Base-by-base conservation (phyloP, 1,140 invertebrate genomes). In the Euura saliciscinereae region DNA sequence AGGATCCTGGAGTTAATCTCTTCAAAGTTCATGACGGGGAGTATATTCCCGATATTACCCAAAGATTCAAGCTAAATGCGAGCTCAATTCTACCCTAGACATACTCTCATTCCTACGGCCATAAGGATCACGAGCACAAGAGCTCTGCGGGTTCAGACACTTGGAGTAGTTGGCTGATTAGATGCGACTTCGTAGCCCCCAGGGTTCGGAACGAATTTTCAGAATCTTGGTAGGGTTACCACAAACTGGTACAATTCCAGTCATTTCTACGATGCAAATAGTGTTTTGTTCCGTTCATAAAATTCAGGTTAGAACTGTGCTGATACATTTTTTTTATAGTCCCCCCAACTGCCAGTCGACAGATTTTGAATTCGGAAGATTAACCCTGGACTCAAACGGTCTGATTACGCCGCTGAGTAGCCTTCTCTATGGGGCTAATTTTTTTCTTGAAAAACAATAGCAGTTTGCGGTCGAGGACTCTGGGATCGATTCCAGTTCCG, bases 361-460 rank as follows among this genome's bases (percentile, higher is more conserved):
- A 28, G 28, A 28, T 28, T 28, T 28, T 28, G 0, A 28, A 28
- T 28, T 28, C 28, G 28, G 28, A 28, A 28, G 28, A 28, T 28
- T 28, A 28, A 28, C 28, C 28, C 28, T 28, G 28, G 28, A 28
- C 28, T 28, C 1, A 28, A 28, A 28, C 28, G 28, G 28, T 28
- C 28, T 28, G 28, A 28, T 28, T 28, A 28, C 28, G 28, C 28
- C 28, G 28, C 28, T 28, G 28, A 28, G 28, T 28, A 28, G 28
- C 28, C 28, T n/a, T 59, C 51, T n/a, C 8, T 59, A 8, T 59
- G 51, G 51, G 13, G 51, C 51, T 59, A 5, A 59, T n/a, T 59
- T 59, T 59, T 59, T 59, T 59, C 51, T 59, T 59, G 51, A 59
- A 59, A 59, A 59, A 59, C 51, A 59, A 59, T 59, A 59, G 51